Percentiles rank a stretch among this genome's conserved stretches.
Evolutionary conservation across 30 jellyfish, hydroid and myxozoan genomes (phyloP).

Genomic region (Pseudorhiza aurosa): DNA sequence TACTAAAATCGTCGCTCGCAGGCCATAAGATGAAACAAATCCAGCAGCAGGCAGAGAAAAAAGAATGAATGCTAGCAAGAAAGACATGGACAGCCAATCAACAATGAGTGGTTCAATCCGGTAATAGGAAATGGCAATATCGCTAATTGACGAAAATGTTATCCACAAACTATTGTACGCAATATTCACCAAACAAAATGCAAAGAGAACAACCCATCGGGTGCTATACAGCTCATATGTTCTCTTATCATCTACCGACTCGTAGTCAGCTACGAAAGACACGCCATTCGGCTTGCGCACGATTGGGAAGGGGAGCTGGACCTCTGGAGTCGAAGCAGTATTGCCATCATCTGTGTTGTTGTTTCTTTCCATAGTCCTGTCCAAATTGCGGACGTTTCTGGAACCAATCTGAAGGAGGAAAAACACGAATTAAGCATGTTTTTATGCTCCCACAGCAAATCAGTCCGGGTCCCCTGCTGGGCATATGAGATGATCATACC

Average conservation of each 20-base stretch:
- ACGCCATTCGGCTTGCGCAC: not conserved
- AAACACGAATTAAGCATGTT: no score
- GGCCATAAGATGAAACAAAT: slow-evolving; percentile 57
- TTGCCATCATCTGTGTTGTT: not conserved
- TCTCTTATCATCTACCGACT: not conserved
- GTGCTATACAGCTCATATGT: slow-evolving; percentile 31
- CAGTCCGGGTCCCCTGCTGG: no score
- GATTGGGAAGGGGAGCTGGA: no score
- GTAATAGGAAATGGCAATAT: slow-evolving; percentile 64
- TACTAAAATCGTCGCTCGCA: slow-evolving; percentile 52
- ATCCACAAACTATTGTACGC: slow-evolving; percentile 67
- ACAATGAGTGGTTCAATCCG: slow-evolving; percentile 46
- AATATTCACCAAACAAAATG: slow-evolving; percentile 40
- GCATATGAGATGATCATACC: no score
- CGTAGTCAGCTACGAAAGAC: not conserved
- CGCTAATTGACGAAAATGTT: slow-evolving; percentile 67
- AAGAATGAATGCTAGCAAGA: slow-evolving; percentile 52
- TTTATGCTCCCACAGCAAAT: no score
- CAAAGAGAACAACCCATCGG: slow-evolving; percentile 75
- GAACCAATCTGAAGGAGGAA: no score
- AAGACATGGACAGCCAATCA: slow-evolving; percentile 71
- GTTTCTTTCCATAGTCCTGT: not conserved
- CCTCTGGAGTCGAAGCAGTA: no score
- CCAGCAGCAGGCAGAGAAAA: slow-evolving; percentile 72
- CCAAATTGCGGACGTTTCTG: not conserved